Base-by-base conservation (phyloP, 2,888 invertebrate genomes). In the Boloria selene region DNA sequence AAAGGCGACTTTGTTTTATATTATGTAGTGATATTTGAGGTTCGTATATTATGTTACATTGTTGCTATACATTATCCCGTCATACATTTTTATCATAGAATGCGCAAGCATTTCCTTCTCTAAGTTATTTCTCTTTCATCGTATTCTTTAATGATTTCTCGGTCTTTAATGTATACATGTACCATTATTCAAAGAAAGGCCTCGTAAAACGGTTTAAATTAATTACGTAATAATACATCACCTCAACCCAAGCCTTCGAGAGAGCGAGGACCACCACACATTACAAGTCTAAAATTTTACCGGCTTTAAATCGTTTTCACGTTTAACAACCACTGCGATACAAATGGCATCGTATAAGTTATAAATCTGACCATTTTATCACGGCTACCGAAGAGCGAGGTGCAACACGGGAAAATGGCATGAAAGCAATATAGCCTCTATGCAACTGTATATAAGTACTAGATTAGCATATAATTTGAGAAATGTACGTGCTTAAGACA, bases 321-420 rank as follows among this genome's bases (percentile, higher is more conserved):
- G 81, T 84, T 86, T 85, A 85, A 80, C 83, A 81, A 78, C 80
- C 82, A 72, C 84, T 74, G 79, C 75, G 72, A 81, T 85, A 88
- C 81, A 82, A 88, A 88, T 87, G 84, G 78, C 76, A 65, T 73
- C 77, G 79, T 75, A 83, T 74, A 72, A 74, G 67, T 77, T 79
- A 88, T 90, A 88, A 90, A 90, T 90, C 84, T 83, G 74, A 63
- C 73, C 83, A 79, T 84, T 87, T 85, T 88, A 89, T 88, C 88
- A 88, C 87, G 79, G 75, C 75, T 77, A 78, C 82, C 80, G 64
- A 73, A 69, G 72, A 73, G 75, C 72, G 75, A 77, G 68, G 74
- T 76, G 4, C 51, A n/a, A 38, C 18, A 13, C 5, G 22, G 3
- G 6, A 42, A 50, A 64, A 61, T 31, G 42, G 16, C 13, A 26